A percentile compares a stretch with the other conserved stretches of the same genome.
These are phyloP conservation scores for Amblyornis subalaris DNA, from an alignment of 2,113 vertebrate species.

Conservation along the genomic window DNA sequence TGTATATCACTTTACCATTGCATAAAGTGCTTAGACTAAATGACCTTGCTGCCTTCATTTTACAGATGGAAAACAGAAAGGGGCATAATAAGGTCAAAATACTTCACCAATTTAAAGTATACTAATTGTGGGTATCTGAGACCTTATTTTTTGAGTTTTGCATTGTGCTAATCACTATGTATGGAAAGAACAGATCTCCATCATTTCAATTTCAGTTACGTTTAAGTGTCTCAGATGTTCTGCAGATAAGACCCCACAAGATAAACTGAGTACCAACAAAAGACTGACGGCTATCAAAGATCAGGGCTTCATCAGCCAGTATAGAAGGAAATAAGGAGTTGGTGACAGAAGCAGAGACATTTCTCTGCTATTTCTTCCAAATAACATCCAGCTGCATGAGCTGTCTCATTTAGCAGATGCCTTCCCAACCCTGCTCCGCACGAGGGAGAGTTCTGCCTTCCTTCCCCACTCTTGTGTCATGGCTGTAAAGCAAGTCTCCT, in stretches of 20 bases:
- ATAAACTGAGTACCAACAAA: background rate
- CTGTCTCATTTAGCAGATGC: background rate
- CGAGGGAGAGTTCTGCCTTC: background rate
- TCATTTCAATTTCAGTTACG: background rate
- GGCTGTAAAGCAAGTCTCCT: background rate
- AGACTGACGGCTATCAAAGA: background rate
- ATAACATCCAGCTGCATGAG: background rate
- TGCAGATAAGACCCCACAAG: background rate
- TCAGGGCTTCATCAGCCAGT: background rate
- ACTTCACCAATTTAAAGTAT: background rate
- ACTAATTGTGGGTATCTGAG: background rate
- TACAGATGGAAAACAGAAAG: background rate
- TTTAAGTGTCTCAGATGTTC: background rate
- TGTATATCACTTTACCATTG: background rate
- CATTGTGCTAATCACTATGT: rapidly evolving
- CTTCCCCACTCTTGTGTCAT: background rate
- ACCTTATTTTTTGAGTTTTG: background rate
- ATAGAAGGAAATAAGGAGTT: background rate
- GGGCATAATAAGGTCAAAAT: background rate
- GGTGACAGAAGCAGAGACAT: background rate
- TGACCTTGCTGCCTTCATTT: background rate
- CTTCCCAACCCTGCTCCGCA: rapidly evolving
- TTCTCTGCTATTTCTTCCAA: background rate
- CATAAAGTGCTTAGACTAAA: background rate
- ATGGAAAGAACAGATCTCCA: background rate